Conservation (phyloP, 2,113 vertebrate species). For the Calonectris borealis region DNA sequence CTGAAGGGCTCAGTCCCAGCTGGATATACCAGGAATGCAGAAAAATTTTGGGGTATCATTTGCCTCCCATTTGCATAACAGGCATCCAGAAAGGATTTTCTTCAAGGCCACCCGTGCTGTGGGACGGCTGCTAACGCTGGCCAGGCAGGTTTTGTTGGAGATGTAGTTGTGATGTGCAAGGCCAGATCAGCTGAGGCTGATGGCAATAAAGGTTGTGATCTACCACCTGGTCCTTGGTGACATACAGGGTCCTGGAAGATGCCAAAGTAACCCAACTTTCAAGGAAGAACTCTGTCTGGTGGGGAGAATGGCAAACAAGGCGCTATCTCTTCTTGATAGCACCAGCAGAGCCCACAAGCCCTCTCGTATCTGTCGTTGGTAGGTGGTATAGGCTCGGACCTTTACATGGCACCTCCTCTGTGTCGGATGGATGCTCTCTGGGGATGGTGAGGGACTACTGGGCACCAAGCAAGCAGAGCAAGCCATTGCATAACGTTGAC, state of each 20-base stretch:
- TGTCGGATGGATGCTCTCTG: neutral
- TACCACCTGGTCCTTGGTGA: neutral
- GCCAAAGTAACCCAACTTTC: neutral
- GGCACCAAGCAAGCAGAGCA: neutral
- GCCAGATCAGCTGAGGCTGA: neutral
- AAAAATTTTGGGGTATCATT: neutral
- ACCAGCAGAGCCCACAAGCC: neutral
- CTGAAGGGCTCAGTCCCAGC: neutral
- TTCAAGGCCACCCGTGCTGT: neutral
- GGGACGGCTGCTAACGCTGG: neutral
- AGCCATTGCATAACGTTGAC: neutral
- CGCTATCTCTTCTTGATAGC: neutral
- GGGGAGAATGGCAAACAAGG: neutral
- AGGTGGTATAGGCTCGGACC: neutral
- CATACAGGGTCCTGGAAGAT: neutral
- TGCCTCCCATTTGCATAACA: neutral
- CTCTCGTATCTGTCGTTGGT: neutral
- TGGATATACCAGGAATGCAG: neutral
- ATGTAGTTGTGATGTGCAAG: neutral
- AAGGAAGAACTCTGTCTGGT: neutral
- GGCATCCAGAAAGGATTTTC: neutral
- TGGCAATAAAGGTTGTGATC: neutral
- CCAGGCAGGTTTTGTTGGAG: neutral
- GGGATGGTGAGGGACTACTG: neutral
- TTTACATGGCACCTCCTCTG: neutral